Conservation (phyloP, 2,888 invertebrate genomes). For the Carpatolechia fugitivella region DNA sequence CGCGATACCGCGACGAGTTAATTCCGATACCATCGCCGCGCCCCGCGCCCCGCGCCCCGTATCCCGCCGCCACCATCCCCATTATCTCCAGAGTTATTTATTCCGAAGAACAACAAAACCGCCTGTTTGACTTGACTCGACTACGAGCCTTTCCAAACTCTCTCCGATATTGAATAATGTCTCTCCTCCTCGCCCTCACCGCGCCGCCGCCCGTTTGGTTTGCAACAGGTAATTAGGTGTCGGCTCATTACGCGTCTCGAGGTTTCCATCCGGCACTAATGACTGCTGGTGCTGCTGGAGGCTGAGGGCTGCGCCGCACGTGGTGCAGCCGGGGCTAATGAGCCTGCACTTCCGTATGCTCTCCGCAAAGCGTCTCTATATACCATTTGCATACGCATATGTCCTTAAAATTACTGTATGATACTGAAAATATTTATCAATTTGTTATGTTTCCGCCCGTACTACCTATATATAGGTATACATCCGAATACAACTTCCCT, state of each 20-base stretch:
- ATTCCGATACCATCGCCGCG: constrained; percentile 36
- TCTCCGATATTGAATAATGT: background rate
- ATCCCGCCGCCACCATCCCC: background rate
- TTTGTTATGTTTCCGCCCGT: no score
- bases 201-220: no score
- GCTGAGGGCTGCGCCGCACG: background rate
- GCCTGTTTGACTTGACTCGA: background rate
- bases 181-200: no score
- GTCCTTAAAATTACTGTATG: no score
- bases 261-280: constrained; percentile 9
- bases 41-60: constrained; percentile 3
- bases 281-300: background rate
- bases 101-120: constrained; percentile 8
- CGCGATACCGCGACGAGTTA: constrained; percentile 38
- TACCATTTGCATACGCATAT: no score
- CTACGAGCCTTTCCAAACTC: constrained; percentile 1
- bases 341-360: background rate
- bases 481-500: no score
- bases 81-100: constrained; percentile 12
- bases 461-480: no score
- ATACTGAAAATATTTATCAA: no score
- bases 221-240: constrained; percentile 1
- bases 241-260: background rate
- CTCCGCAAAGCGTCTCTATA: no score
- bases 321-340: constrained; percentile 1